These are phyloP conservation scores for Sphaeramia orbicularis DNA, from an alignment of 2,797 vertebrate genomes.

Conservation along the genomic window DNA sequence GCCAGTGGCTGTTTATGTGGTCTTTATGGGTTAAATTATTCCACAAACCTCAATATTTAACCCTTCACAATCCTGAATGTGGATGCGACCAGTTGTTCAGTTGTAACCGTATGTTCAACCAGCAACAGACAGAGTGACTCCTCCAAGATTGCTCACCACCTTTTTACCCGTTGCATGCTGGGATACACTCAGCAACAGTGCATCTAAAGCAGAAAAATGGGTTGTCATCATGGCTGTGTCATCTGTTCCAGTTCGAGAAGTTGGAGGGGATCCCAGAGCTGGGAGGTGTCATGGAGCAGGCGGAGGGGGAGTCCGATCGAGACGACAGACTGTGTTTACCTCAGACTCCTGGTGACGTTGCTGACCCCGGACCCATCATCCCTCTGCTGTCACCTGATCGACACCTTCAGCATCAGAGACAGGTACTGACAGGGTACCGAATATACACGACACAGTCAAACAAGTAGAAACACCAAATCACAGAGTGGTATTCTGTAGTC, in stretches of 20 bases:
- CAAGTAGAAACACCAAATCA: too few species aligned
- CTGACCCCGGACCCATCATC: slow-evolving; percentile 66
- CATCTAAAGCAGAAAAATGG: slow-evolving; percentile 18
- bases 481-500: too few species aligned
- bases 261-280: slow-evolving; percentile 87
- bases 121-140: background rate
- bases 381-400: slow-evolving; percentile 86
- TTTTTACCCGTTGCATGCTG: slow-evolving; percentile 27
- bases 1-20: too few species aligned
- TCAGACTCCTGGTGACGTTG: slow-evolving; percentile 69
- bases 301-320: slow-evolving; percentile 78
- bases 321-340: slow-evolving; percentile 81
- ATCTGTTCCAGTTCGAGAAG: slow-evolving; percentile 84
- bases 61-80: background rate
- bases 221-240: slow-evolving; percentile 28
- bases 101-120: background rate
- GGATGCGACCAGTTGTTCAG: background rate
- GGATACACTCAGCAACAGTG: slow-evolving; percentile 17
- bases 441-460: too few species aligned
- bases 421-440: slow-evolving; percentile 80
- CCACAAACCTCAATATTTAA: background rate
- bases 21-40: background rate
- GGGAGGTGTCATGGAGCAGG: slow-evolving; percentile 74
- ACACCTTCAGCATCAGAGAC: slow-evolving; percentile 89
- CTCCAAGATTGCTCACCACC: background rate